Evolutionary conservation across 2,797 vertebrate species (phyloP), one percentile per base, ranked within the genome.

Genomic region (Sebastes itinus): DNA sequence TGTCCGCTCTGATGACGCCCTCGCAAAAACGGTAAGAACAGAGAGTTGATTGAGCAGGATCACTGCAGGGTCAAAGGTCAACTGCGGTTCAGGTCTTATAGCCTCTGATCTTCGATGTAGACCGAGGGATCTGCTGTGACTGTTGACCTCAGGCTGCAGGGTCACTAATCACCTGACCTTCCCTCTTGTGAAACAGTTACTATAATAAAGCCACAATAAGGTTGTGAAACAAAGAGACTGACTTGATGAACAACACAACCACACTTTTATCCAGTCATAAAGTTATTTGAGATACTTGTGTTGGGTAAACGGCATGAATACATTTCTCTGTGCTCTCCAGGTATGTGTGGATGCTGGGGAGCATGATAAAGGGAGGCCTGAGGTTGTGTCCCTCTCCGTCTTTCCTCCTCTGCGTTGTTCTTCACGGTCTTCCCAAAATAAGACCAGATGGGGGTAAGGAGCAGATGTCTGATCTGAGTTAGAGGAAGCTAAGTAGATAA

Each of bases 311-410:
- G 2, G 2, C 22, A 11, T 59, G 11, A 23, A 46, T 13, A 4
- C 14, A 6, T 30, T 25, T 59, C 35, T 67, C 5, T 79, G 27
- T 81, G 73, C 38, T 81, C 76, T 72, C 1, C 94, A 99, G 98
- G 87, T 99, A 98, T 0, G 96, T 97, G 64, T 96, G 97, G 86
- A 97, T 98, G 91, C 91, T 99, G 90, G 97, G 96, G 33, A 96
- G 95, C 33, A 94, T 98, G 66, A 88, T 98, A 1, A 97, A 95
- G 5, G 96, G 96, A 30, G 94, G 94, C 1, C 90, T 98, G 90
- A 97, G 96, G 89, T 97, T 98, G 96, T 95, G 95, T 64, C 84
- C 96, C 4, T 90, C 93, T 0, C 97, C 97, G 1, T 93, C 97
- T 20, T 98, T 98, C 86, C 94, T 99, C 90, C 97, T 98, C 80